Evolutionary conservation across 2,113 vertebrate species (phyloP), one percentile per base, ranked within the genome.

Genomic region (Nyctereutes procyonoides): DNA sequence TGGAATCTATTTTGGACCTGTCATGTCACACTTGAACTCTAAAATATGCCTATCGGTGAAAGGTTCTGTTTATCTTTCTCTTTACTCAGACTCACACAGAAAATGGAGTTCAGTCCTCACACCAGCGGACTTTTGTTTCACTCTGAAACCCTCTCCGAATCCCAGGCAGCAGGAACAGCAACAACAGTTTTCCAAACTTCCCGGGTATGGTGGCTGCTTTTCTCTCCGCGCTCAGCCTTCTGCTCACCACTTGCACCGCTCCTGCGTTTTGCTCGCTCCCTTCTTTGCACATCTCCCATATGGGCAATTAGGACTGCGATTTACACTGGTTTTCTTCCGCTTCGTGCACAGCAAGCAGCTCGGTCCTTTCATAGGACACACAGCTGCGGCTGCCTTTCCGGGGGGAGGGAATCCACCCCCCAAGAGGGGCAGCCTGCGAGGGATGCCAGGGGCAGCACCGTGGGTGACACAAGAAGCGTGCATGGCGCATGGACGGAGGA

Each of bases 1-100:
- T 98, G 98, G 98, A 98, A 98, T 98, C 98, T 98, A 98, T 98
- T 98, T 98, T 96, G 98, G 97, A 98, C 97, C 97, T 79, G 20
- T 98, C 98, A 93, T 98, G 97, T 98, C 98, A 98, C 97, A 98
- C 98, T 98, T 98, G 97, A 98, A 98, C 97, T 98, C 97, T 96
- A 93, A 98, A 98, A 98, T 98, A 98, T 97, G 98, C 96, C 97
- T 96, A 76, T 97, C 87, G 62, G 97, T 97, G 95, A 97, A 97
- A 98, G 97, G 97, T 97, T 98, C 97, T 98, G 97, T 98, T 98
- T 98, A 97, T 98, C 96, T 96, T 98, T 97, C 95, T 97, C 92
- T 93, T 77, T 87, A 20, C 30, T 94, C 95, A 94, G 95, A 62
- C 93, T 97, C 67, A n/a, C 81, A 94, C 76, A 97, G 93, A 98